Percentiles rank a stretch among this genome's conserved stretches.
Evolutionary conservation across 1,140 invertebrate species (phyloP).

Genomic region (Megathymus violae): DNA sequence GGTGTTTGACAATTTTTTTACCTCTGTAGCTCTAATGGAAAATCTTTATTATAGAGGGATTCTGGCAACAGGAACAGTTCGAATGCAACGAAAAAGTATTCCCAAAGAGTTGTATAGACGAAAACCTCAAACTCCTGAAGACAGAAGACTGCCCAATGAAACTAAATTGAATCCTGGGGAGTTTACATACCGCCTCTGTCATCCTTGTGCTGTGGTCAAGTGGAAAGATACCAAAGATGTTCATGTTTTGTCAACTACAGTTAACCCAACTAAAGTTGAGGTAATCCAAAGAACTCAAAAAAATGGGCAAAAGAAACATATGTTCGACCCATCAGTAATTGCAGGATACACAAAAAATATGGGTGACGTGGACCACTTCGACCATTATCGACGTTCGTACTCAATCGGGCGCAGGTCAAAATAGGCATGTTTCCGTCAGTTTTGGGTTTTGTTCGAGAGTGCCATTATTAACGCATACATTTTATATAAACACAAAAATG

Average conservation of each 20-base stretch:
- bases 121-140: no score
- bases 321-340: conserved; percentile 20
- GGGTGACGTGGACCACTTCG: conserved; percentile 36
- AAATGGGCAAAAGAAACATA: conserved; percentile 34
- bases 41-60: no score
- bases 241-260: conserved; percentile 28
- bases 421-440: no score
- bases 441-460: conserved; percentile 38
- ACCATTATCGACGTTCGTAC: conserved; percentile 34
- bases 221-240: conserved; percentile 28
- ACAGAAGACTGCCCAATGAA: no score
- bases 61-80: no score
- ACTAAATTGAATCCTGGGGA: conserved; percentile 31
- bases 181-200: background rate
- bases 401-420: conserved; percentile 12
- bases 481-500: no score
- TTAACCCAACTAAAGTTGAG: conserved; percentile 12
- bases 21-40: no score
- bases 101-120: no score
- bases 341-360: conserved; percentile 21
- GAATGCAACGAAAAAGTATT: no score
- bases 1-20: conserved; percentile 48
- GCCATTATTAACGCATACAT: conserved; percentile 37
- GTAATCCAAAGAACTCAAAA: conserved; percentile 40
- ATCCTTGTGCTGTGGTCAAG: conserved; percentile 29